Conservation (phyloP, 2,888 invertebrate species). For the Eristalis intricaria region DNA sequence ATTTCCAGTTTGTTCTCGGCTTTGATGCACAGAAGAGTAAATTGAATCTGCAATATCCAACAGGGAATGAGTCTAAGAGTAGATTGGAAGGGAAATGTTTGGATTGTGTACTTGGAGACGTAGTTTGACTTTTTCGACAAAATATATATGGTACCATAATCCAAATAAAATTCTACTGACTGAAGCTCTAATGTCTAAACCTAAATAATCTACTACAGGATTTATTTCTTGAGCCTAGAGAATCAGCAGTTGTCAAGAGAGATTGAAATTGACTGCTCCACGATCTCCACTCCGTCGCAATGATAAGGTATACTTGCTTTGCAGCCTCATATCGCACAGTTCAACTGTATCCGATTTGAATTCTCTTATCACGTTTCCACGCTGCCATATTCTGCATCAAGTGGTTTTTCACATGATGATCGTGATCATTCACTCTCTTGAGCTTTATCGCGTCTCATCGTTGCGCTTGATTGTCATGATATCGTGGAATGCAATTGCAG, state of each 20-base stretch:
- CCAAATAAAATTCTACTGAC: too few relatives aligned
- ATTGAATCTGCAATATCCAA: background rate
- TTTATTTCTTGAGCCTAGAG: too few relatives aligned
- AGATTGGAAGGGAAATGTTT: too few relatives aligned
- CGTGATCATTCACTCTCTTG: slow-evolving; percentile 41
- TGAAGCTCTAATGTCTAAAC: too few relatives aligned
- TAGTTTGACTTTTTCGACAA: too few relatives aligned
- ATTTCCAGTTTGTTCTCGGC: background rate
- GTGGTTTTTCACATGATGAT: background rate
- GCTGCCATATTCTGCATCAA: background rate
- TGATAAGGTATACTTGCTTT: background rate
- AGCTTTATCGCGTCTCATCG: slow-evolving; percentile 54
- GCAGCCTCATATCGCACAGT: background rate
- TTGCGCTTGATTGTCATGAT: slow-evolving; percentile 55
- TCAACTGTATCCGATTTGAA: background rate
- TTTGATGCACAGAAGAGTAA: background rate
- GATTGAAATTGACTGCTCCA: background rate
- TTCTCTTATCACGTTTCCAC: background rate
- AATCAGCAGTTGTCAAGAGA: too few relatives aligned
- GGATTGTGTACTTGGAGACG: too few relatives aligned
- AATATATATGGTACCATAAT: too few relatives aligned
- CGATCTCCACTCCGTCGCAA: background rate
- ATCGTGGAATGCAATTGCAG: slow-evolving; percentile 38
- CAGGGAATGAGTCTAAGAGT: too few relatives aligned
- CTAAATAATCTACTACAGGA: too few relatives aligned